Evolutionary conservation across 2,797 vertebrate species (phyloP).

Genomic region (Lacerta viridis): DNA sequence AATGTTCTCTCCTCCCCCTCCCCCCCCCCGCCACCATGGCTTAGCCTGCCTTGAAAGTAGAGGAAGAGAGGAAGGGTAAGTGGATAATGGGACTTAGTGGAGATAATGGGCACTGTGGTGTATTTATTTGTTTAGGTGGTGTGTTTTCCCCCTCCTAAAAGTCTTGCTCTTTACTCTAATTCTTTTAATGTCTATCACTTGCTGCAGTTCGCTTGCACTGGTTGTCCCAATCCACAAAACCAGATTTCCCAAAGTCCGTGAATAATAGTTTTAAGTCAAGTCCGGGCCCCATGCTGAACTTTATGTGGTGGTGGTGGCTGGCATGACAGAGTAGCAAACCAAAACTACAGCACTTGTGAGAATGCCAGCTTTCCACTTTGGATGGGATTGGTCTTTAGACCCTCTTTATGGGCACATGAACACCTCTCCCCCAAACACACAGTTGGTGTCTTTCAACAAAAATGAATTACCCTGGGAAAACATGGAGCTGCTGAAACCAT

Average conservation of each 20-base stretch:
- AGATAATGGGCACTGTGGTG: slow-evolving; percentile 29
- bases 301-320: background rate
- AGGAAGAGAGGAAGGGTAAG: slow-evolving; percentile 30
- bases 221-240: slow-evolving; percentile 71
- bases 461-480: background rate
- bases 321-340: too few relatives aligned
- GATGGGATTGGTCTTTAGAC: background rate
- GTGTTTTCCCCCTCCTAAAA: slow-evolving; percentile 61
- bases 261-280: slow-evolving; percentile 3
- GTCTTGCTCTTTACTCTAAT: slow-evolving; percentile 65
- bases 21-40: background rate
- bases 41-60: slow-evolving; percentile 31
- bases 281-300: background rate
- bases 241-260: background rate
- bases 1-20: background rate
- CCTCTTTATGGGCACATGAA: background rate
- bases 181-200: slow-evolving; percentile 77
- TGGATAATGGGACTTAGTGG: slow-evolving; percentile 42
- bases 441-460: background rate
- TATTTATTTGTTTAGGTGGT: slow-evolving; percentile 58
- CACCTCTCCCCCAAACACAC: background rate
- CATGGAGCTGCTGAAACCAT: background rate
- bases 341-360: background rate
- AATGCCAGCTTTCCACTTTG: background rate
- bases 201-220: slow-evolving; percentile 43